Evolutionary conservation across 2,113 vertebrate species (phyloP).

Genomic region (Oreotrochilus melanogaster): DNA sequence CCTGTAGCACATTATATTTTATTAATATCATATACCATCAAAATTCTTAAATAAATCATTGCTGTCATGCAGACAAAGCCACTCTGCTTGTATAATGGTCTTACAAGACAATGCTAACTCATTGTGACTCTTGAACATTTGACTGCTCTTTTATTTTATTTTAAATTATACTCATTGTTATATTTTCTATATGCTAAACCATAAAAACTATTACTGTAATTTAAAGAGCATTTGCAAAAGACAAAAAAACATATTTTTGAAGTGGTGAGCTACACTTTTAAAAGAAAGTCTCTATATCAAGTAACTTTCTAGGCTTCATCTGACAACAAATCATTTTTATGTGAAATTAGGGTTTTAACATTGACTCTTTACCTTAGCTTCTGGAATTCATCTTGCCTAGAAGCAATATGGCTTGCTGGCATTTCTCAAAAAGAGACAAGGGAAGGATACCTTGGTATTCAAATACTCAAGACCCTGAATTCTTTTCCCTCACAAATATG

Average conservation of each 20-base stretch:
- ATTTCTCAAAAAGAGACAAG: background rate
- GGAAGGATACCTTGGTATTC: background rate
- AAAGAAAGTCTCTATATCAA: background rate
- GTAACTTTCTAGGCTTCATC: background rate
- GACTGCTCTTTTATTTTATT: background rate
- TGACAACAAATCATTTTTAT: background rate
- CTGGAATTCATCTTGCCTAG: background rate
- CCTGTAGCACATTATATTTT: conserved; percentile 34
- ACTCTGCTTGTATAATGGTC: background rate
- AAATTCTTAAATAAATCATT: conserved; percentile 32
- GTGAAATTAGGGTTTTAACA: background rate
- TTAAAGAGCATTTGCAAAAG: background rate
- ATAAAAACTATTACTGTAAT: background rate
- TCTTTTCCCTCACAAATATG: background rate
- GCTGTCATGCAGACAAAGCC: background rate
- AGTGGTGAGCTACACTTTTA: background rate
- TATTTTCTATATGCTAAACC: background rate
- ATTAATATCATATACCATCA: conserved; percentile 24
- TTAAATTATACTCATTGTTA: background rate
- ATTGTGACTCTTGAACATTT: background rate
- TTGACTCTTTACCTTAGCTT: background rate
- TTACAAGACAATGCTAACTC: background rate
- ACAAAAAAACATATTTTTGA: background rate
- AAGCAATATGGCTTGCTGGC: background rate
- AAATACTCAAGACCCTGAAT: background rate